Evolutionary conservation across 1,140 invertebrate species (phyloP).

Genomic region (Wasmannia auropunctata): DNA sequence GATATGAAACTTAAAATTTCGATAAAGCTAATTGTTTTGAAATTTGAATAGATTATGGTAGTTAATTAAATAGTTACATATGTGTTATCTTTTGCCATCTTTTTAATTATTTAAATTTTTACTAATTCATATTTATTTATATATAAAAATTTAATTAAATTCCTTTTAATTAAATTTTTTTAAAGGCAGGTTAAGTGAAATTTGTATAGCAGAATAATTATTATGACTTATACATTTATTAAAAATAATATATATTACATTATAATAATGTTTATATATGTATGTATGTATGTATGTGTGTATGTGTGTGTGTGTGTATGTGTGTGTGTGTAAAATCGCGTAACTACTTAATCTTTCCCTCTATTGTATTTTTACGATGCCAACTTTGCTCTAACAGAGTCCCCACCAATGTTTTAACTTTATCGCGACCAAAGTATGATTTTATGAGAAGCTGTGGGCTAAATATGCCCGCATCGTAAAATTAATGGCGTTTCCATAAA

Average conservation of each 20-base stretch:
- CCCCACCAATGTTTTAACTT: constrained; percentile 82
- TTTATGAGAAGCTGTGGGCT: constrained; percentile 83
- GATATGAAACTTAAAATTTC: neutral
- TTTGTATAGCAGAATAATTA: too few relatives aligned
- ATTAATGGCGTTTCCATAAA: constrained; percentile 84
- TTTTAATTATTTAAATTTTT: neutral
- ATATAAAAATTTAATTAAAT: too few relatives aligned
- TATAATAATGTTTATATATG: too few relatives aligned
- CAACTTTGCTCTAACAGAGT: constrained; percentile 80
- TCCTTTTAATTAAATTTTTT: too few relatives aligned
- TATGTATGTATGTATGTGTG: too few relatives aligned
- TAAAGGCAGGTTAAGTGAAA: too few relatives aligned
- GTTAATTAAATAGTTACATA: neutral
- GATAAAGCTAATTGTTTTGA: neutral
- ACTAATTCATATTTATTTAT: neutral
- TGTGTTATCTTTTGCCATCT: neutral
- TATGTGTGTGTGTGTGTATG: too few relatives aligned
- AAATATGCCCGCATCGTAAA: constrained; percentile 84
- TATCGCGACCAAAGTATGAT: constrained; percentile 83
- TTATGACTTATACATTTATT: constrained; percentile 5
- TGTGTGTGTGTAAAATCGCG: neutral
- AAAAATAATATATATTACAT: constrained; percentile 7
- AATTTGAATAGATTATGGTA: neutral
- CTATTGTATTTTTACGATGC: constrained; percentile 79
- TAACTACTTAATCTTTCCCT: constrained; percentile 13